Base-by-base conservation (phyloP, 1,140 invertebrate genomes). In the Berghia stephanieae region DNA sequence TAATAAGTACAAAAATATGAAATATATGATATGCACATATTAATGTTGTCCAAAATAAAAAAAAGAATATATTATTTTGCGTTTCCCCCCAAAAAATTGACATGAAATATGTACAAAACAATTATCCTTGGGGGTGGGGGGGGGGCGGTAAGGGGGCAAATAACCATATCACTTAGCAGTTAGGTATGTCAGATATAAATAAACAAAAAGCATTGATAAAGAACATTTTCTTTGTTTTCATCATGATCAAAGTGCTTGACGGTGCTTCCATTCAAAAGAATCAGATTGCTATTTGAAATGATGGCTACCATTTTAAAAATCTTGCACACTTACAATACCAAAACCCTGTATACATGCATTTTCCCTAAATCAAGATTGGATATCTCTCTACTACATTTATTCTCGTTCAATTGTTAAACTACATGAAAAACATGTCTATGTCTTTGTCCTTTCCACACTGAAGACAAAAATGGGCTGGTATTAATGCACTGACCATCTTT, bases 401-500 rank as follows among this genome's bases (percentile, higher is more conserved):
- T 24, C 16, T 18, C 1, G 42, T 40, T 18, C 36, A 69, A n/a
- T 21, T 52, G 3, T 3, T 21, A 21, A 21, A 52, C 1, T 52
- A n/a, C n/a, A n/a, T n/a, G n/a, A 60, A 10, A 60, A 6, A 60
- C n/a, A 60, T 60, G n/a, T 70, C 49, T 75, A 80, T 78, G 40
- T 84, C 68, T 44, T 81, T 66, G 52, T 81, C 82, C 24, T 79
- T 67, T 69, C 80, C 80, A 13, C 81, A 77, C 57, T 83, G 80
- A n/a, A 74, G 34, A 18, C 70, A 73, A 18, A 57, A 55, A 63
- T 71, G 83, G 6, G 77, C 76, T n/a, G n/a, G n/a, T n/a, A n/a
- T n/a, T n/a, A n/a, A n/a, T n/a, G n/a, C n/a, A n/a, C n/a, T n/a
- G n/a, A n/a, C n/a, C n/a, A n/a, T n/a, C n/a, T n/a, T n/a, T n/a